Percentiles rank a stretch among this genome's conserved stretches.
phyloP scores from a whole-genome alignment of 2,888 invertebrate genomes.

The Pocota personata region DNA sequence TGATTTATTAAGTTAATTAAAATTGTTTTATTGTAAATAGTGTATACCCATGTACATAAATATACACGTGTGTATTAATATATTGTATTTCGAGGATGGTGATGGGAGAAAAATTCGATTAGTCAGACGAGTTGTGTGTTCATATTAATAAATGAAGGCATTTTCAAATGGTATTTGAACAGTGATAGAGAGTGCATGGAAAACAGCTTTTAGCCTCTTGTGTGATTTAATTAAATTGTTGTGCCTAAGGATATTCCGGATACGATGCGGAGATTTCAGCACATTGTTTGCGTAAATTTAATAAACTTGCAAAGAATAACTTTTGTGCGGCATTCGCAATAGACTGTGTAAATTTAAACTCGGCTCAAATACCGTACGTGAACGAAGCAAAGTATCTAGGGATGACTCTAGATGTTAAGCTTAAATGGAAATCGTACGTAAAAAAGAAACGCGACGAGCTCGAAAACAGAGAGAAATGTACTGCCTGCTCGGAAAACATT shows the following conservation, averaged over 20 bases:
- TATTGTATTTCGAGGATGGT: conserved; percentile 29
- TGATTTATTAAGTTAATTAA: conserved; percentile 72
- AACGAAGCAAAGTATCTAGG: too few species aligned
- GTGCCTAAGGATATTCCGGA: neutral
- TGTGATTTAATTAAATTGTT: conserved; percentile 52
- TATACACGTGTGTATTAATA: conserved; percentile 27
- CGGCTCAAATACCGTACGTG: too few species aligned
- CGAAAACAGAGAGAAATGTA: too few species aligned
- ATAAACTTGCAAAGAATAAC: neutral
- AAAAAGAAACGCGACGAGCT: too few species aligned
- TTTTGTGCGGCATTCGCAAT: too few species aligned
- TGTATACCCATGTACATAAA: conserved; percentile 14
- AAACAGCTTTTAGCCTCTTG: conserved; percentile 21
- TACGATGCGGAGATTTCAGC: neutral
- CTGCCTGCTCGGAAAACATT: too few species aligned
- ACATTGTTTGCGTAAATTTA: neutral
- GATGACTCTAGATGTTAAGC: too few species aligned
- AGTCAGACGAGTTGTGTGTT: conserved; percentile 29
- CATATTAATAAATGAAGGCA: conserved; percentile 37
- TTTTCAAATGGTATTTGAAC: conserved; percentile 48
- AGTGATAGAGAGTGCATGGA: neutral
- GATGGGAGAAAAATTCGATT: conserved; percentile 43
- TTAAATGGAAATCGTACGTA: too few species aligned
- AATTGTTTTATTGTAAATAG: conserved; percentile 61
- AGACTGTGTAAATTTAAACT: too few species aligned